phyloP scores from a whole-genome alignment of 2,888 invertebrate species.

The Sialis fuliginosa region DNA sequence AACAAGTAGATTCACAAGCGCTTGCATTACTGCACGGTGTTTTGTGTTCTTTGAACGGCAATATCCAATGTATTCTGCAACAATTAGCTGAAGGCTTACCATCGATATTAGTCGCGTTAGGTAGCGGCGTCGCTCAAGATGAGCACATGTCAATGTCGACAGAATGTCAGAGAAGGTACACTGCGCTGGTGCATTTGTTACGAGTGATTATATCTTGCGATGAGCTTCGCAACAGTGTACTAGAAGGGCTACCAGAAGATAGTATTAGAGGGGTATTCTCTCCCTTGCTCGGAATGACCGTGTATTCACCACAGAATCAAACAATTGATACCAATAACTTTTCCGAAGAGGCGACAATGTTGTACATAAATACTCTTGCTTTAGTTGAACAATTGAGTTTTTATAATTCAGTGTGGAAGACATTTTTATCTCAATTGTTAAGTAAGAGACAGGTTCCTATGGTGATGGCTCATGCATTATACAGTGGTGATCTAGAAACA shows the following conservation, averaged over 20 bases:
- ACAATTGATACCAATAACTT: slow-evolving; percentile 14
- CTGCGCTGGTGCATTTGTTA: slow-evolving; percentile 29
- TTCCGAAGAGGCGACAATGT: slow-evolving; percentile 23
- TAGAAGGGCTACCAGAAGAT: slow-evolving; percentile 22
- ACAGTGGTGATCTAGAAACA: slow-evolving; percentile 25
- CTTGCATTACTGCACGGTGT: slow-evolving; percentile 25
- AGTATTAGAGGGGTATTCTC: slow-evolving; percentile 24
- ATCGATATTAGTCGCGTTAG: slow-evolving; percentile 24
- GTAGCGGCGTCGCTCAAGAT: slow-evolving; percentile 17
- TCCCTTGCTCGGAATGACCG: slow-evolving; percentile 19
- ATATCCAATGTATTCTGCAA: slow-evolving; percentile 17
- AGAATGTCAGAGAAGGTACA: slow-evolving; percentile 23
- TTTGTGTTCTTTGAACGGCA: slow-evolving; percentile 18
- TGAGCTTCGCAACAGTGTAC: slow-evolving; percentile 20
- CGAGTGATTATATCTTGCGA: slow-evolving; percentile 24
- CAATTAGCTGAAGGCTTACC: slow-evolving; percentile 21
- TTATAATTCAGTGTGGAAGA: slow-evolving; percentile 26
- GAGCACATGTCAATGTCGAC: slow-evolving; percentile 13
- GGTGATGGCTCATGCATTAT: slow-evolving; percentile 30
- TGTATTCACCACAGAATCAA: slow-evolving; percentile 12
- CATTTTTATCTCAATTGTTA: slow-evolving; percentile 25
- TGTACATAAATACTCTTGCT: slow-evolving; percentile 29
- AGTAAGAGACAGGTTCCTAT: slow-evolving; percentile 26
- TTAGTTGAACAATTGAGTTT: slow-evolving; percentile 29
- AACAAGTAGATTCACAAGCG: slow-evolving; percentile 26